phyloP scores from a whole-genome alignment of 2,888 invertebrate genomes.

The Andrena flavipes region DNA sequence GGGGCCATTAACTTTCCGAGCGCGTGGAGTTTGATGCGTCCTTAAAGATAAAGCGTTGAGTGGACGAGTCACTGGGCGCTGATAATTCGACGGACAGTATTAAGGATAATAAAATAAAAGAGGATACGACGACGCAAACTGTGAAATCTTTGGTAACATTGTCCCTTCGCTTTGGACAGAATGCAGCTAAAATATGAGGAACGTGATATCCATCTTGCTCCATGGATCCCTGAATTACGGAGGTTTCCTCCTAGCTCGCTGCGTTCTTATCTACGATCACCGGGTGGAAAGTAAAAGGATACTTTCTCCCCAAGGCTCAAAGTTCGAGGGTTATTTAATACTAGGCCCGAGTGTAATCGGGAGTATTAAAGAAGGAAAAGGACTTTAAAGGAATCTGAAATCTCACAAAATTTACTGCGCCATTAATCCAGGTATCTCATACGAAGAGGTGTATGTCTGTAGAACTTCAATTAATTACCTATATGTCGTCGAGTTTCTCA shows the following conservation, averaged over 20 bases:
- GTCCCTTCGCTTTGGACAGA: background rate
- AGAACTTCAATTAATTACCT: background rate
- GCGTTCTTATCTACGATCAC: slow-evolving; percentile 29
- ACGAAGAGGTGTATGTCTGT: background rate
- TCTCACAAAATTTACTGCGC: background rate
- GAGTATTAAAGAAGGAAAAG: slow-evolving; percentile 6
- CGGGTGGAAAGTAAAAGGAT: slow-evolving; percentile 42
- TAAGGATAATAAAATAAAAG: no score
- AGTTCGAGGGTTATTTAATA: slow-evolving; percentile 34
- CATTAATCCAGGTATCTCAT: background rate
- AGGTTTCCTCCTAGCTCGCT: slow-evolving; percentile 23
- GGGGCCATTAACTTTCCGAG: no score
- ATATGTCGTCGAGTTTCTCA: background rate
- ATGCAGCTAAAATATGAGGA: slow-evolving; percentile 28
- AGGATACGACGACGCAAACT: background rate
- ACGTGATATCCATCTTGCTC: slow-evolving; percentile 37
- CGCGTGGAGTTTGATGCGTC: no score
- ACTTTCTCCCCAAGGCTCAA: slow-evolving; percentile 42
- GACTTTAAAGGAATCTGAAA: slow-evolving; percentile 19
- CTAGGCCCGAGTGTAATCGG: slow-evolving; percentile 20
- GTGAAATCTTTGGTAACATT: background rate
- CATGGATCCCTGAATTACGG: slow-evolving; percentile 36
- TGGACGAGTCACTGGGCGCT: background rate
- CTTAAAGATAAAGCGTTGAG: background rate
- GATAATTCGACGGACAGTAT: background rate